These are phyloP conservation scores for Amblyornis subalaris DNA, from an alignment of 2,113 vertebrate genomes.

Conservation along the genomic window DNA sequence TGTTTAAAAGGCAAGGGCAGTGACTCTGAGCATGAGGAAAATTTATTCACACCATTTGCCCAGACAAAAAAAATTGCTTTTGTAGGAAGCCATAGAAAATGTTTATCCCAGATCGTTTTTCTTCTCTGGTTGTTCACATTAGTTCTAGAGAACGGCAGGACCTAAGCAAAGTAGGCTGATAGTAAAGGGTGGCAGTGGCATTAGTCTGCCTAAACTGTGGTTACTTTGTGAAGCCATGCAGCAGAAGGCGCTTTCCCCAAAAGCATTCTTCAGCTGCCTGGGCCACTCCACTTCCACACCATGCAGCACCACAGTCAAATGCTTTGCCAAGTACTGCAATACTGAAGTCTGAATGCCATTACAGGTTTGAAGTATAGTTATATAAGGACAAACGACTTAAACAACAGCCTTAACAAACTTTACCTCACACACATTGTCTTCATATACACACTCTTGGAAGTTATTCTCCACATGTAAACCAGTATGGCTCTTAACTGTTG, in stretches of 20 bases:
- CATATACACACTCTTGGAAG: background rate
- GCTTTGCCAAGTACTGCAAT: background rate
- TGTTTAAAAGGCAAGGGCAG: background rate
- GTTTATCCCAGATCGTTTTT: background rate
- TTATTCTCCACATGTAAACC: background rate
- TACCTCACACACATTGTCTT: background rate
- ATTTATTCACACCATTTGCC: background rate
- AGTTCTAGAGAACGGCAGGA: background rate
- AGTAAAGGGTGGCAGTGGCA: accelerated
- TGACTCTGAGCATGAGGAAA: background rate
- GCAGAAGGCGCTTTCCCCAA: background rate
- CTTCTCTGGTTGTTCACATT: background rate
- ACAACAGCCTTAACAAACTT: background rate
- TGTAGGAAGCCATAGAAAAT: background rate
- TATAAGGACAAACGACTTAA: background rate
- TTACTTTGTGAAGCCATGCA: background rate
- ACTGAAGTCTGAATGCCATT: background rate
- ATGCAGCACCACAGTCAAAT: background rate
- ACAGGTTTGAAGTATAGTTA: too few species aligned
- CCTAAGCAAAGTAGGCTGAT: accelerated
- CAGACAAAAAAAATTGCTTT: background rate
- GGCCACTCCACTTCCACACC: background rate
- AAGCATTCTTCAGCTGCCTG: background rate
- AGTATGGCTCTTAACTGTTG: background rate
- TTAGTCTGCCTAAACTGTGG: background rate